Evolutionary conservation across 92 coral and sea anemone genomes (phyloP).

Genomic region (Pocillopora grandis): DNA sequence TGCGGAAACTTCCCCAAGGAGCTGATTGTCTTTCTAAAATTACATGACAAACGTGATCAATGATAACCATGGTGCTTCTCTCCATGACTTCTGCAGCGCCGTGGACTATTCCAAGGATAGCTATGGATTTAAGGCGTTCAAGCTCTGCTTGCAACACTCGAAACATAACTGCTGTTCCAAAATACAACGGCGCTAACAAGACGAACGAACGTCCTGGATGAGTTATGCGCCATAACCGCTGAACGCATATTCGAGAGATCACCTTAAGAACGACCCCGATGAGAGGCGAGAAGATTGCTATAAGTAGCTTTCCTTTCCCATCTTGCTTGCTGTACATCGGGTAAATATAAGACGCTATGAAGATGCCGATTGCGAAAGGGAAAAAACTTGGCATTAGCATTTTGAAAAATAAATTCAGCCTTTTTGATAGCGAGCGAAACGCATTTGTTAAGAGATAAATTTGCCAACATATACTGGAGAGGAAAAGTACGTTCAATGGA

Average conservation of each 20-base stretch:
- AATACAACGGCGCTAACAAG: constrained; percentile 21
- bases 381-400: background rate
- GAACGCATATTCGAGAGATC: constrained; percentile 14
- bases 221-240: background rate
- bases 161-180: constrained; percentile 5
- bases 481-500: background rate
- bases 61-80: constrained; percentile 16
- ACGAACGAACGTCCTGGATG: constrained; percentile 21
- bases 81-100: constrained; percentile 37
- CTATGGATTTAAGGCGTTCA: background rate
- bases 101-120: constrained; percentile 23
- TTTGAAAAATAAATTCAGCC: background rate
- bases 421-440: background rate
- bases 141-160: constrained; percentile 28
- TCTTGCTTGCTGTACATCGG: background rate
- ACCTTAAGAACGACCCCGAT: background rate
- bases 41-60: constrained; percentile 19
- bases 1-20: constrained; percentile 48
- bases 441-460: background rate
- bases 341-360: background rate
- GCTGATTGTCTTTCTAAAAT: constrained; percentile 13
- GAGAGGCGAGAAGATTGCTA: constrained; percentile 5
- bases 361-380: background rate
- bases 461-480: background rate
- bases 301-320: background rate